Evolutionary conservation across 2,113 vertebrate genomes (phyloP), one percentile per base, ranked within the genome.

Genomic region (Psilopsiagon aurifrons): DNA sequence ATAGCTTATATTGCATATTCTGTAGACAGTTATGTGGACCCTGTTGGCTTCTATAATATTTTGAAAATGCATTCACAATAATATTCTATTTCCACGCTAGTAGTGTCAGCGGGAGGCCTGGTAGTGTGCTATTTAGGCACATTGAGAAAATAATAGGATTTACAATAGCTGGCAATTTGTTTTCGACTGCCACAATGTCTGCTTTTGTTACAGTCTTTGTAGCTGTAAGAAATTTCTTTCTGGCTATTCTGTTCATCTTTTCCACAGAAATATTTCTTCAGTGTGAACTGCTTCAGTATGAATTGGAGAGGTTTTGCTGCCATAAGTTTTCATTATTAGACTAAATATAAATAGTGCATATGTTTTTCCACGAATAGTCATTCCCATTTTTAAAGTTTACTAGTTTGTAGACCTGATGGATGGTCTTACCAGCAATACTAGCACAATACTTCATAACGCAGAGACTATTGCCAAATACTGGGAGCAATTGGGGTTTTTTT

Each of bases 141-240:
- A 97, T 96, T 94, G 95, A 94, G 97, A 97, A 97, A 97, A 97
- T 97, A 97, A 97, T 96, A 97, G 93, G 95, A 97, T 97, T 97
- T 97, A 97, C 97, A 97, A 97, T 96, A 97, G 95, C 96, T 80
- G 77, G 95, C 95, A 97, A 97, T 97, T 97, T 97, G 93, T 97
- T 97, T 97, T 97, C 92, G 74, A 31, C 91, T 94, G 92, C 86
- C 86, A 95, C 70, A 81, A 90, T 68, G 70, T 78, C 87, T 83
- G 87, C 94, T 95, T 95, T 97, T 94, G 87, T 97, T 93, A 93
- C 28, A 86, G 80, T 73, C 89, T 92, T 94, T 78, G 93, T 90
- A 96, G 91, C 84, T 90, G 82, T 97, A 90, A 82, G 89, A 93
- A 92, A 93, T 90, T 90, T 96, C 83, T 97, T 96, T 95, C 89